Base-by-base conservation (phyloP, 2,888 invertebrate genomes). In the Ischnura elegans region DNA sequence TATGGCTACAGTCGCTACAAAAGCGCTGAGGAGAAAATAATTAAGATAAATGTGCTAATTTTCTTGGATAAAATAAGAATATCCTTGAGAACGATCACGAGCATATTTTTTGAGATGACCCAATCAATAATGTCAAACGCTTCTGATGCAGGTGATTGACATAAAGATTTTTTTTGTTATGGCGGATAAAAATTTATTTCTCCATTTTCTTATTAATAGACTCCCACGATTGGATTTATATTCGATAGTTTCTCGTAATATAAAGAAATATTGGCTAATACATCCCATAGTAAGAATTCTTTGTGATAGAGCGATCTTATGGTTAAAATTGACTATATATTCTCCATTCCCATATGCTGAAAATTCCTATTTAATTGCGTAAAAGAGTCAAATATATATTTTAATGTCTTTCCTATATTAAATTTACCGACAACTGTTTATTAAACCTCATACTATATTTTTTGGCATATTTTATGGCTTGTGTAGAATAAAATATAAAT, bases 41-140 rank as follows among this genome's bases (percentile, higher is more conserved):
- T 61, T 61, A 3, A 10, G 1, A 21, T 61, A 25, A 61, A 61
- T 25, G 25, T 61, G n/a, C n/a, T 61, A 25, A 25, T 61, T 61
- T 61, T 1, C n/a, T n/a, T 8, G 19, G 51, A 8, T 61, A 1
- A 61, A 61, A 61, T 25, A 16, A 61, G 5, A 6, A 61, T 61
- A 61, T 6, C 21, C 6, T 1, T 21, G 61, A 21, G 61, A 6
- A 61, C 21, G n/a, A 61, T n/a, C 13, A 51, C 51, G 1, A 6
- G 8, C 61, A 61, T 61, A 21, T 13, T 25, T 0, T 61, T 61
- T 61, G 61, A 25, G 5, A 61, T 21, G n/a, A 2, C 61, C 25
- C 61, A 25, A 76, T 76, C 76, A 76, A 76, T 76, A 76, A 76
- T 76, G 36, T 76, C 76, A 76, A 76, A 76, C 76, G 76, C 6